phyloP scores from a whole-genome alignment of 2,797 vertebrate genomes.

The Macrochelys suwanniensis region DNA sequence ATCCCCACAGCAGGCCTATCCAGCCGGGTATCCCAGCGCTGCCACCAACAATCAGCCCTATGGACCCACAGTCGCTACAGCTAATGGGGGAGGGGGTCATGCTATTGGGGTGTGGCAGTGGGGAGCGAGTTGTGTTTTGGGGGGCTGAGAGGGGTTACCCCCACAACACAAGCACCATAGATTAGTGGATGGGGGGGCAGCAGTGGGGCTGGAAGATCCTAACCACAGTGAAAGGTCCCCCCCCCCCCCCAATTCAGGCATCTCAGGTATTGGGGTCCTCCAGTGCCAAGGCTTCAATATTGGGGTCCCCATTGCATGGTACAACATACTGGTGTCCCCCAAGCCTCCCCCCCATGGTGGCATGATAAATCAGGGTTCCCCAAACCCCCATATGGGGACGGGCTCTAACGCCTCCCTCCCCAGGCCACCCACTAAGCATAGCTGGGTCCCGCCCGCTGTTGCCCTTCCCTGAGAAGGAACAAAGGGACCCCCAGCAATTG shows the following conservation, averaged over 20 bases:
- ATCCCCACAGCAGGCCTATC: background rate
- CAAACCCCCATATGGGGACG: too few species aligned
- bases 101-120: background rate
- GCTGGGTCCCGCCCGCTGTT: too few species aligned
- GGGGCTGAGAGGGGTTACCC: background rate
- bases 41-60: fast-evolving
- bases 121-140: background rate
- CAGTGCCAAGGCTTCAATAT: too few species aligned
- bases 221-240: background rate
- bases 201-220: background rate
- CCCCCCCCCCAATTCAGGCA: too few species aligned
- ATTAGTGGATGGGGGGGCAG: background rate
- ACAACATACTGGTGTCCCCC: too few species aligned
- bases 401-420: too few species aligned
- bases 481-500: background rate
- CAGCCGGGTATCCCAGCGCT: background rate
- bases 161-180: background rate
- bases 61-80: background rate
- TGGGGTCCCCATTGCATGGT: too few species aligned
- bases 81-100: background rate
- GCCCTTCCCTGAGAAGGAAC: too few species aligned
- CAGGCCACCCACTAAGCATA: too few species aligned
- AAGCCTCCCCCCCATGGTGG: background rate
- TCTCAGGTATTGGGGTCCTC: too few species aligned
- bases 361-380: background rate